Percentiles rank a stretch among this genome's conserved stretches.
These are phyloP conservation scores for Eupithecia exiguata DNA, from an alignment of 2,888 invertebrate genomes.

Conservation along the genomic window DNA sequence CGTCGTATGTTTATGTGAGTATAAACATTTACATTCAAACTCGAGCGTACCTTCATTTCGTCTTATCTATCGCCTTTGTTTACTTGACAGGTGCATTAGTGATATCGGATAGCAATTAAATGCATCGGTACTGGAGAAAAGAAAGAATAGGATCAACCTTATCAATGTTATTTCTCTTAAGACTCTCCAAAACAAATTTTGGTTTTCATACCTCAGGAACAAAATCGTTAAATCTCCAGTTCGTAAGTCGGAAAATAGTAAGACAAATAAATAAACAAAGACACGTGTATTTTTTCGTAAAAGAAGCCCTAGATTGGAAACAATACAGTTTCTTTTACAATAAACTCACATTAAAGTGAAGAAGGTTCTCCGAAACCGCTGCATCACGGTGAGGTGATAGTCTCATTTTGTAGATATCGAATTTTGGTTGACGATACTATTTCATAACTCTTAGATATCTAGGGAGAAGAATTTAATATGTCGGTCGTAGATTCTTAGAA, in stretches of 20 bases:
- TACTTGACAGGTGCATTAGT: conserved; percentile 84
- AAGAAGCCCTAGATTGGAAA: background rate
- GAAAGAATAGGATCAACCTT: background rate
- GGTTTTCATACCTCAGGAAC: background rate
- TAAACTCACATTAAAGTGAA: conserved; percentile 12
- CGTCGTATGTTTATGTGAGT: no score
- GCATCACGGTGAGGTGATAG: conserved; percentile 66
- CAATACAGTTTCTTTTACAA: conserved; percentile 9
- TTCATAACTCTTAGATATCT: conserved; percentile 41
- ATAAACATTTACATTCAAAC: conserved; percentile 82
- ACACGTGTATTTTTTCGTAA: background rate
- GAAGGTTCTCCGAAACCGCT: conserved; percentile 52
- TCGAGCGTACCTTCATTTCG: conserved; percentile 76
- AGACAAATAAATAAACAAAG: background rate
- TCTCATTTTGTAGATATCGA: conserved; percentile 34
- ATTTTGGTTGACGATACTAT: conserved; percentile 41
- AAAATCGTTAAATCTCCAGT: background rate
- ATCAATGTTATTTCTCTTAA: background rate
- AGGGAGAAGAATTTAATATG: conserved; percentile 5
- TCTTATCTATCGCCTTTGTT: conserved; percentile 81
- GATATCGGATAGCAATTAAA: conserved; percentile 82
- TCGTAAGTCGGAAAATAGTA: background rate
- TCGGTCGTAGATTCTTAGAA: background rate
- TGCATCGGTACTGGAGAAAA: conserved; percentile 57
- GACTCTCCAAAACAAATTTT: background rate